Evolutionary conservation across 2,113 vertebrate species (phyloP), one percentile per base, ranked within the genome.

Genomic region (Aspidoscelis tigris): DNA sequence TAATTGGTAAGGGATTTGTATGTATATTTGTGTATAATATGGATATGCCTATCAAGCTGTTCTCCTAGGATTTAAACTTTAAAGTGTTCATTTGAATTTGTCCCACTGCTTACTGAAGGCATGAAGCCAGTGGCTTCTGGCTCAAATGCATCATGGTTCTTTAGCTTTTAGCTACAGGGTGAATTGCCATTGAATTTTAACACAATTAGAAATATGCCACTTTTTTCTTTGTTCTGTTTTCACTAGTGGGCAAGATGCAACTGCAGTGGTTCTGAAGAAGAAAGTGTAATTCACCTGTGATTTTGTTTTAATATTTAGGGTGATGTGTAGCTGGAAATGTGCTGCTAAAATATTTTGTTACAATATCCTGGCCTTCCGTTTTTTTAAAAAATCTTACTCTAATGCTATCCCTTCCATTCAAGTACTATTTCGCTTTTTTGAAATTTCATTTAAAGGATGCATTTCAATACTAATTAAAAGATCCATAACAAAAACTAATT

Each of bases 1-100:
- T 81, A 3, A 0, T 5, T 66, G 9, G 65, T 71, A 66, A 8
- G 22, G 78, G n/a, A 50, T 82, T 81, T 89, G 33, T 24, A 3
- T 5, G 0, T 78, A 14, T 33, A 87, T 11, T 85, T 18, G 0
- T 44, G 43, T 6, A 1, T 24, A 4, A 2, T 69, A 55, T 78
- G 71, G 58, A 20, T 58, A 0, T 21, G 10, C 2, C 0, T 3
- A 26, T 16, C 0, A 0, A 65, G 11, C 2, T 58, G 16, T 47
- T 6, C 64, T 84, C 1, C 1, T 33, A 79, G 73, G 3, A 16
- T 87, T 80, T 81, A 64, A 39, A 74, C 14, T 21, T 80, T 81
- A 64, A 39, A 74, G 14, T 21, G 24, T 21, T 47, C 55, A n/a
- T 33, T 74, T 61, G 21, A 81, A 71, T 24, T 55, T 39, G 10